phyloP scores from a whole-genome alignment of 2,888 invertebrate genomes.

The Nomada flava region DNA sequence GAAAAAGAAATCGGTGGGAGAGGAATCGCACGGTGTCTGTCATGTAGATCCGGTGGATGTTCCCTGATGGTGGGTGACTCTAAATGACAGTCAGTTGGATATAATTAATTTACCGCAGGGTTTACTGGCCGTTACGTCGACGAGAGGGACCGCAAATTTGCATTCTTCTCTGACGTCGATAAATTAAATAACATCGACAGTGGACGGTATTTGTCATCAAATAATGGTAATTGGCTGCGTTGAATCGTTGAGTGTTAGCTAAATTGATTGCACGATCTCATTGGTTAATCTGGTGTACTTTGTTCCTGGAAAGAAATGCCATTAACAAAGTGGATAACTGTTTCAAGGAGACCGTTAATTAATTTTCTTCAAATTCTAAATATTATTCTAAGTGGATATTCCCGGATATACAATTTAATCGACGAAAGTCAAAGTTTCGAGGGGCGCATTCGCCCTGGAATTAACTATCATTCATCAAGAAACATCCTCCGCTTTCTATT shows the following conservation, averaged over 20 bases:
- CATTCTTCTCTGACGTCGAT: conserved; percentile 2
- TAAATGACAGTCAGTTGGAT: not conserved
- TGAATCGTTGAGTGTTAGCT: not conserved
- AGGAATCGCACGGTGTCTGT: conserved; percentile 44
- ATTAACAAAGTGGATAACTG: too few relatives aligned
- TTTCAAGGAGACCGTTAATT: too few relatives aligned
- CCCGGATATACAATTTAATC: too few relatives aligned
- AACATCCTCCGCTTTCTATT: not conserved
- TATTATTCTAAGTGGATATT: too few relatives aligned
- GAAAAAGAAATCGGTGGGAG: not conserved
- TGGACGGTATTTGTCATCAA: not conserved
- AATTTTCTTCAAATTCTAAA: too few relatives aligned
- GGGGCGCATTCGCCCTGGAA: too few relatives aligned
- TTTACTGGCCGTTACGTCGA: conserved; percentile 10
- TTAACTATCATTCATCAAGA: not conserved
- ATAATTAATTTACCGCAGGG: conserved; percentile 39
- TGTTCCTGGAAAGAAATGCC: too few relatives aligned
- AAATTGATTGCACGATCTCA: not conserved
- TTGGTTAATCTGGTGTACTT: too few relatives aligned
- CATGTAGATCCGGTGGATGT: conserved; percentile 50
- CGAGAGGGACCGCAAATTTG: conserved; percentile 5
- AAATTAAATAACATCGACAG: not conserved
- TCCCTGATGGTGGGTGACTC: not conserved
- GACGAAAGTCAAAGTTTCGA: too few relatives aligned
- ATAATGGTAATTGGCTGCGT: conserved; percentile 2